A percentile compares a stretch with the other conserved stretches of the same genome.
Conservation (phyloP, 1,140 invertebrate species). For the Delia radicum region DNA sequence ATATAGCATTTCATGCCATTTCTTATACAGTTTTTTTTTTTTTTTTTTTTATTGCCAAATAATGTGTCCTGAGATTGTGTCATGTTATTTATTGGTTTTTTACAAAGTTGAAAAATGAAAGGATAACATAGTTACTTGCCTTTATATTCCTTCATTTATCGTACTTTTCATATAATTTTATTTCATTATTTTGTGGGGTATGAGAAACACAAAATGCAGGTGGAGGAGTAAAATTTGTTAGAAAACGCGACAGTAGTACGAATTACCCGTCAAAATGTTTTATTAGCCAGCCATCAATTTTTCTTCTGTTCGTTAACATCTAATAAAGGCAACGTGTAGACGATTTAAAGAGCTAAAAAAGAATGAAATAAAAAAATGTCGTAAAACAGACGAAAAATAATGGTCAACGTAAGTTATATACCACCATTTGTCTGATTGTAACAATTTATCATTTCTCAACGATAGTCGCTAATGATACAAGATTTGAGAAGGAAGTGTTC, state of each 20-base stretch:
- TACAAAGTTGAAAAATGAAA: conserved; percentile 20
- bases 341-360: neutral
- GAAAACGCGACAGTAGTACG: conserved; percentile 45
- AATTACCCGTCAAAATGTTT: conserved; percentile 53
- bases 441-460: neutral
- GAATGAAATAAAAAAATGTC: neutral
- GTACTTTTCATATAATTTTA: conserved; percentile 1
- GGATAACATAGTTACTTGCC: conserved; percentile 7
- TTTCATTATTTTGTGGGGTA: neutral
- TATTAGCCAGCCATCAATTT: conserved; percentile 51
- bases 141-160: neutral
- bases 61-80: conserved; percentile 50
- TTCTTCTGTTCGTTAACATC: conserved; percentile 35
- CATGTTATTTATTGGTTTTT: conserved; percentile 48
- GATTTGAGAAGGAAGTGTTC: too few relatives aligned
- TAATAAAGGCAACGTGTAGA: conserved; percentile 34
- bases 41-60: conserved; percentile 50
- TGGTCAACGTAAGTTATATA: conserved; percentile 2
- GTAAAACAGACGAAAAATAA: conserved; percentile 12
- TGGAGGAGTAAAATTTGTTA: conserved; percentile 17
- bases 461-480: neutral
- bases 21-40: neutral
- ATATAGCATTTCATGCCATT: neutral
- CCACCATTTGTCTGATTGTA: conserved; percentile 20
- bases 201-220: neutral